Evolutionary conservation across 2,888 invertebrate genomes (phyloP).

Genomic region (Timema cristinae): DNA sequence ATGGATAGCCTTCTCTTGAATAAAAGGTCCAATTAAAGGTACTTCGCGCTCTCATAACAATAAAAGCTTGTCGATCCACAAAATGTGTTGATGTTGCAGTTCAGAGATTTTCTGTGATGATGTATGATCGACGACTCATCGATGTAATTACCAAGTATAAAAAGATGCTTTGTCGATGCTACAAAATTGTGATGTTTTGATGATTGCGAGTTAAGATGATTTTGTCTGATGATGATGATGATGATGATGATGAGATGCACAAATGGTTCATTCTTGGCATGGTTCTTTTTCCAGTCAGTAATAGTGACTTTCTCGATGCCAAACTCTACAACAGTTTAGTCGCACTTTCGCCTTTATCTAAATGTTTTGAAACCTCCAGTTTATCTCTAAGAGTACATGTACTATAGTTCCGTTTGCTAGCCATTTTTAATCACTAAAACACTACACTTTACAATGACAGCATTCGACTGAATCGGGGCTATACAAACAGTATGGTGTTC

Average conservation of each 20-base stretch:
- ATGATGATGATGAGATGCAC: background rate
- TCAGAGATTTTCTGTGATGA: no score
- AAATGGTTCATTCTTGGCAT: background rate
- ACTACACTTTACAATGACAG: background rate
- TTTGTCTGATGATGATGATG: background rate
- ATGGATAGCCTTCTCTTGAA: background rate
- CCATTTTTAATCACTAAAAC: background rate
- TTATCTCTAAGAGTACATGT: slow-evolving; percentile 5
- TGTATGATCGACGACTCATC: no score
- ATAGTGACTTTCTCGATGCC: background rate
- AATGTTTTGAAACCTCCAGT: slow-evolving; percentile 4
- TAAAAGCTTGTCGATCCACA: no score
- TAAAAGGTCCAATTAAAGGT: background rate
- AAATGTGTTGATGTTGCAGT: no score
- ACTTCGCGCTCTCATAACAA: no score
- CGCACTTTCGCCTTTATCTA: background rate
- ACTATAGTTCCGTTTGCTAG: background rate
- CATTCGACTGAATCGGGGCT: background rate
- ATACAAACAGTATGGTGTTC: background rate
- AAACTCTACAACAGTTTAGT: background rate
- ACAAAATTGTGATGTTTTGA: background rate
- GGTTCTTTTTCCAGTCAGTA: background rate
- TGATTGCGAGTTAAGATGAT: background rate
- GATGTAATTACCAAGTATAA: no score
- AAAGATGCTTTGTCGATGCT: background rate